Evolutionary conservation across 2,888 invertebrate genomes (phyloP).

Genomic region (Eristalinus sepulchralis): DNA sequence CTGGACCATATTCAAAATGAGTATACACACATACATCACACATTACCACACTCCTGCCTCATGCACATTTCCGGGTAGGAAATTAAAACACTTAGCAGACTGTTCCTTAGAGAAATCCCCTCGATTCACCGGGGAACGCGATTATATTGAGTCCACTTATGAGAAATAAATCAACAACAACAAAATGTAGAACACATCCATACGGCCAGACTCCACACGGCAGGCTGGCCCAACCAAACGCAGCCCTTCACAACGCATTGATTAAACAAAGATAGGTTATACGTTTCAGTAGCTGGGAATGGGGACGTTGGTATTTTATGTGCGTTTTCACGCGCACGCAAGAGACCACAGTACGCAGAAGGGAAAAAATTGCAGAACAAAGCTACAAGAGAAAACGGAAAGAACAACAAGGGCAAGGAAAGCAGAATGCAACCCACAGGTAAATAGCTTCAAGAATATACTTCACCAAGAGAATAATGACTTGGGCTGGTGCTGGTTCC

Average conservation of each 20-base stretch:
- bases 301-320: conserved; percentile 8
- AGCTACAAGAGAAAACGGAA: not conserved
- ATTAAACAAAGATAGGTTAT: conserved; percentile 20
- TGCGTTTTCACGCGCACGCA: conserved; percentile 16
- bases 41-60: not conserved
- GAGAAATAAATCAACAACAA: not conserved
- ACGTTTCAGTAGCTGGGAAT: not conserved
- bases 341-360: not conserved
- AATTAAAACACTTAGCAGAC: not conserved
- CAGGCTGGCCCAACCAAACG: not conserved
- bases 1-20: not conserved
- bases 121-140: not conserved
- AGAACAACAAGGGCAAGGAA: not conserved
- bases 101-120: not conserved
- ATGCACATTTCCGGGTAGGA: not conserved
- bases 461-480: conserved; percentile 33
- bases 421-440: not conserved
- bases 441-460: conserved; percentile 28
- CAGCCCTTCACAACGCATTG: conserved; percentile 6
- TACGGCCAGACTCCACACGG: not conserved
- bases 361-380: not conserved
- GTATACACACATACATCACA: not conserved
- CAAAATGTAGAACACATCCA: not conserved
- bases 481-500: conserved; percentile 21
- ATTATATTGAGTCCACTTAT: not conserved